Percentiles rank a stretch among this genome's conserved stretches.
phyloP scores from a whole-genome alignment of 1,140 invertebrate genomes.

The Oppia nitens region DNA sequence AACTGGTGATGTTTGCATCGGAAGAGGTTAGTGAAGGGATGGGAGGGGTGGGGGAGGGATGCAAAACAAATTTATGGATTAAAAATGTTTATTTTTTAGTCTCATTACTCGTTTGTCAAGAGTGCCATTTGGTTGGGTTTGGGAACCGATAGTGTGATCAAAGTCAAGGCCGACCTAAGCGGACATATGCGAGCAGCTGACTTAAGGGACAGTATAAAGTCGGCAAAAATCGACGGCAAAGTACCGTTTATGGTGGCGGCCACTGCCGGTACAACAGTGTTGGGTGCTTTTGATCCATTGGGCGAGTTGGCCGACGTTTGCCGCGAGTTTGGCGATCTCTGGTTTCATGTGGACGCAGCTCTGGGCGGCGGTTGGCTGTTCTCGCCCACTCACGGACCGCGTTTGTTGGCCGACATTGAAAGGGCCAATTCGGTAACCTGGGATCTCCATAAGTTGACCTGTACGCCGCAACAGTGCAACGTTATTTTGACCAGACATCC shows the following conservation, averaged over 20 bases:
- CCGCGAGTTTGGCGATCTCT: neutral
- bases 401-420: slow-evolving; percentile 68
- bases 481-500: slow-evolving; percentile 86
- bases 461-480: slow-evolving; percentile 84
- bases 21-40: slow-evolving; percentile 52
- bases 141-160: slow-evolving; percentile 49
- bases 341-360: slow-evolving; percentile 52
- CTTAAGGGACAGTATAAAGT: slow-evolving; percentile 37
- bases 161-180: slow-evolving; percentile 44
- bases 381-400: slow-evolving; percentile 71
- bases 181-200: slow-evolving; percentile 45
- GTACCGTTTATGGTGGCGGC: slow-evolving; percentile 50
- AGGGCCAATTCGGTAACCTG: slow-evolving; percentile 91
- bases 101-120: slow-evolving; percentile 87
- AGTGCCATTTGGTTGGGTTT: slow-evolving; percentile 62
- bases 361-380: slow-evolving; percentile 90
- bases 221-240: slow-evolving; percentile 30
- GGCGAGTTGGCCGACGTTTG: slow-evolving; percentile 38
- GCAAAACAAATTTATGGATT: neutral
- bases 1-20: slow-evolving; percentile 90
- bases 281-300: slow-evolving; percentile 80
- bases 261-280: slow-evolving; percentile 43
- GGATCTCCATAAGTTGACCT: slow-evolving; percentile 98
- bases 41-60: neutral
- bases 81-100: slow-evolving; percentile 35